Conservation (phyloP, 2,113 vertebrate species). For the Gopherus evgoodei region DNA sequence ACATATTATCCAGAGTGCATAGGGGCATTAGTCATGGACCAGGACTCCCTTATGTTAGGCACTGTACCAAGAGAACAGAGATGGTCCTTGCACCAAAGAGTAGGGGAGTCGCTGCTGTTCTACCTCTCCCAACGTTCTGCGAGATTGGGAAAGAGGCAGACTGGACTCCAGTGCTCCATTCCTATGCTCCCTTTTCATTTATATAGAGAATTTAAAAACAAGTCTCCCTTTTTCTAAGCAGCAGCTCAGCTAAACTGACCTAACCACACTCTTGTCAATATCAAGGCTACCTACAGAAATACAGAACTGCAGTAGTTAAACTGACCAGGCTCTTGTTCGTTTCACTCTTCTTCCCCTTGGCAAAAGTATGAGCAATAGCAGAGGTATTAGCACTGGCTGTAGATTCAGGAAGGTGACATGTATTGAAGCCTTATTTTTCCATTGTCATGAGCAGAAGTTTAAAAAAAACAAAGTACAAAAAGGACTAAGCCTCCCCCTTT, state of each 20-base stretch:
- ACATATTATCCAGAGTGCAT: neutral
- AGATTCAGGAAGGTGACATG: neutral
- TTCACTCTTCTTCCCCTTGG: neutral
- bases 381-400: neutral
- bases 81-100: accelerated
- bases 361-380: accelerated
- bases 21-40: accelerated
- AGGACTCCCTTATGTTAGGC: accelerated
- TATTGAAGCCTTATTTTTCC: neutral
- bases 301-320: neutral
- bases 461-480: too few species aligned
- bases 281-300: neutral
- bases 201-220: too few species aligned
- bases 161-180: neutral
- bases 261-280: accelerated
- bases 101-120: neutral
- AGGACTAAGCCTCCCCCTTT: neutral
- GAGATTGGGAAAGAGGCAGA: neutral
- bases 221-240: neutral
- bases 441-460: neutral
- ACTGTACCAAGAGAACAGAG: neutral
- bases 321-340: neutral
- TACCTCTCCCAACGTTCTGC: neutral
- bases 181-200: neutral
- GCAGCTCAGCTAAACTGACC: neutral